These are phyloP conservation scores for Oophaga sylvatica DNA, from an alignment of 2,797 vertebrate species.

Conservation along the genomic window DNA sequence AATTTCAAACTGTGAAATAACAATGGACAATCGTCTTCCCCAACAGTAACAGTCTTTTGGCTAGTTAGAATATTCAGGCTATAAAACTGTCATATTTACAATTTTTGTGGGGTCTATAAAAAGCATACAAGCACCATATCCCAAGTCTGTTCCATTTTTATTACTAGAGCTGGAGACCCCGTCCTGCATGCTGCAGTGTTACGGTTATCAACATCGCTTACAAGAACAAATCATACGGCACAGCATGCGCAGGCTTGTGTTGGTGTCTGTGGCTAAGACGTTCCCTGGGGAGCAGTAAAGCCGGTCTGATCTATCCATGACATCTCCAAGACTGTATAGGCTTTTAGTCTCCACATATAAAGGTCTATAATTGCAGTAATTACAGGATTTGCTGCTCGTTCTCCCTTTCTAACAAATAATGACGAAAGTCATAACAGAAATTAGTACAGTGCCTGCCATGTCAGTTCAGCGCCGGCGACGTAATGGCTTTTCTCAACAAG, in stretches of 20 bases:
- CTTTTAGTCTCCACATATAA: conserved; percentile 26
- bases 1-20: not conserved
- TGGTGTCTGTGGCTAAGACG: not conserved
- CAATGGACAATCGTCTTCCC: too few species aligned
- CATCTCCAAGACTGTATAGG: conserved; percentile 26
- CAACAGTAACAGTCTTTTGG: not conserved
- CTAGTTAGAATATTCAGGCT: not conserved
- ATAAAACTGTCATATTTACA: not conserved
- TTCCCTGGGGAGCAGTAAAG: not conserved
- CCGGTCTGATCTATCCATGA: conserved; percentile 35
- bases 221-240: conserved; percentile 20
- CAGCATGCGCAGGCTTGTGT: not conserved
- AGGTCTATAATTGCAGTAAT: conserved; percentile 43
- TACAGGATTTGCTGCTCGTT: conserved; percentile 44
- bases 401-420: conserved; percentile 12
- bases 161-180: not conserved
- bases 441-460: conserved; percentile 3
- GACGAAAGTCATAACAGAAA: conserved; percentile 21
- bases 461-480: not conserved
- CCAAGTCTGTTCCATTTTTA: not conserved
- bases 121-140: not conserved
- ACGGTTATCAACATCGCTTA: conserved; percentile 4
- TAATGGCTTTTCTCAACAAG: not conserved
- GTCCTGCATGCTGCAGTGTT: conserved; percentile 6
- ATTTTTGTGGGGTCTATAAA: not conserved